A percentile compares a stretch with the other conserved stretches of the same genome.
These are phyloP conservation scores for Stichodactyla mertensii DNA, from an alignment of 64 coral and sea anemone genomes.

Conservation along the genomic window DNA sequence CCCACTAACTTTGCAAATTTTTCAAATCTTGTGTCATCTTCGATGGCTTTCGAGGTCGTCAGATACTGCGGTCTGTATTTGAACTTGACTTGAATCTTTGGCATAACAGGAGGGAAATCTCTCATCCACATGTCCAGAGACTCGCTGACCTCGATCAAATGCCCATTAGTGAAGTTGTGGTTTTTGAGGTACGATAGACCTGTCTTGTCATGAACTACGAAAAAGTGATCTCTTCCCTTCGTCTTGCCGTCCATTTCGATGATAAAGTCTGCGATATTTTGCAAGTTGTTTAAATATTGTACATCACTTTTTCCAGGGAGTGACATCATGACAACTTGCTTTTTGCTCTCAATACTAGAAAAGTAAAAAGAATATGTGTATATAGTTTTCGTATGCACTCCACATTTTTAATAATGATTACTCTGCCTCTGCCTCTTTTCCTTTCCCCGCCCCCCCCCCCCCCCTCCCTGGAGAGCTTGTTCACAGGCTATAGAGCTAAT, in stretches of 20 bases:
- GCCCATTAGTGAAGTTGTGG: slow-evolving; percentile 49
- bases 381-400: not conserved
- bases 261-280: slow-evolving; percentile 23
- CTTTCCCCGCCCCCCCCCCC: too few species aligned
- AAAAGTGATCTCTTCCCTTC: slow-evolving; percentile 58
- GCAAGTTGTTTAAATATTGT: slow-evolving; percentile 19
- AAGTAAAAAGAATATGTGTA: not conserved
- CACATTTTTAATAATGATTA: too few species aligned
- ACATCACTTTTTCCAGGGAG: slow-evolving; percentile 22
- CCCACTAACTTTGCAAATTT: slow-evolving; percentile 34
- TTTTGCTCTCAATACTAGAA: slow-evolving; percentile 17
- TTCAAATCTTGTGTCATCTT: slow-evolving; percentile 45
- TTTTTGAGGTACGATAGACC: slow-evolving; percentile 21
- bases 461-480: too few species aligned
- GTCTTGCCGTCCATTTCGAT: slow-evolving; percentile 63
- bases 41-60: slow-evolving; percentile 8
- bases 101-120: slow-evolving; percentile 63
- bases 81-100: slow-evolving; percentile 67
- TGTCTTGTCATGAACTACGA: slow-evolving; percentile 64
- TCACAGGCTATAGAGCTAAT: too few species aligned
- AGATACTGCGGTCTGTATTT: slow-evolving; percentile 71
- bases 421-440: too few species aligned
- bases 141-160: slow-evolving; percentile 44
- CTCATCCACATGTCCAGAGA: slow-evolving; percentile 73
- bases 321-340: slow-evolving; percentile 46